Conservation (phyloP, 2,888 invertebrate genomes). For the Parnassius orleans region DNA sequence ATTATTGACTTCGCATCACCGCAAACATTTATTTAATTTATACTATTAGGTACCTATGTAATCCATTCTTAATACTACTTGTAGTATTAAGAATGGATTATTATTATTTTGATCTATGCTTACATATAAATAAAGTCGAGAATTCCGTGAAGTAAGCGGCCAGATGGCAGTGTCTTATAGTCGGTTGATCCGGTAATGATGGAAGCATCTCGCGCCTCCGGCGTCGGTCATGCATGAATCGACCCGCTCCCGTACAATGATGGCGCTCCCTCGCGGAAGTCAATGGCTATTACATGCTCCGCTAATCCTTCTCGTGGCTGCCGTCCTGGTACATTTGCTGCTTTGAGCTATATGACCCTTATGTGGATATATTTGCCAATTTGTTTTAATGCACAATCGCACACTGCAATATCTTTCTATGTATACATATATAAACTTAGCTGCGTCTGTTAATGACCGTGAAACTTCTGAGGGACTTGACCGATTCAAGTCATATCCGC, state of each 20-base stretch:
- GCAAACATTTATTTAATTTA: no score
- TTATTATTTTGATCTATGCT: conserved; percentile 3
- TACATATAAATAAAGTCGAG: neutral
- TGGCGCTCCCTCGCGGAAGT: conserved; percentile 72
- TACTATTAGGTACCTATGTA: no score
- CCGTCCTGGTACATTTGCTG: conserved; percentile 37
- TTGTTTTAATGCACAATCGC: neutral
- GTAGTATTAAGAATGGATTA: no score
- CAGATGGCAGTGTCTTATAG: conserved; percentile 14
- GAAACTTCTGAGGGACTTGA: no score
- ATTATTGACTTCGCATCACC: no score
- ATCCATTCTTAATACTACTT: no score
- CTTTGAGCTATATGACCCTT: neutral
- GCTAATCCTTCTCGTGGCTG: conserved; percentile 45
- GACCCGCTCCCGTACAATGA: conserved; percentile 43
- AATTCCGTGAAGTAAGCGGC: neutral
- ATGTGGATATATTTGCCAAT: neutral
- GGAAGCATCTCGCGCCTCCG: conserved; percentile 29
- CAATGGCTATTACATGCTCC: conserved; percentile 59
- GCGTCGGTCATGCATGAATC: conserved; percentile 54
- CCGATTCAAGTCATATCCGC: no score
- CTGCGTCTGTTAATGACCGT: no score
- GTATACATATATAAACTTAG: no score
- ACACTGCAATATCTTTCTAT: no score
- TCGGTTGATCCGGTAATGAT: conserved; percentile 17